phyloP scores from a whole-genome alignment of 2,888 invertebrate species.

The Sphaerophoria taeniata region DNA sequence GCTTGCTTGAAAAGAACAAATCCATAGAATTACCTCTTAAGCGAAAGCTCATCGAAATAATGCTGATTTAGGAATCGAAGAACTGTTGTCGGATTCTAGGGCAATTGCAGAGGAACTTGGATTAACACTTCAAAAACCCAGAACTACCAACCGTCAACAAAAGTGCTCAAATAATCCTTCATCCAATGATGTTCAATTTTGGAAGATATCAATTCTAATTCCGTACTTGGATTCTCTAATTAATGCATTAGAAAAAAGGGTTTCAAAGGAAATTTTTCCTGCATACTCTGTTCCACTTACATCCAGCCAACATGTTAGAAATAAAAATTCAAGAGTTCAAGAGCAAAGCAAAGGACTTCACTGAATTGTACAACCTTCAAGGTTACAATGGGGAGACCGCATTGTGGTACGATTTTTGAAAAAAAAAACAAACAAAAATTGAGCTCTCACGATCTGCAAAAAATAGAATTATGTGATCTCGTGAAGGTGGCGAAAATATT shows the following conservation, averaged over 20 bases:
- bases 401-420: not conserved
- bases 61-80: not conserved
- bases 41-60: not conserved
- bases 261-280: not conserved
- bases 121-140: not conserved
- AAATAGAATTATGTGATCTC: not conserved
- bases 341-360: not conserved
- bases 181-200: constrained; percentile 10
- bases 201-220: constrained; percentile 1
- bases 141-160: not conserved
- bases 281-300: not conserved
- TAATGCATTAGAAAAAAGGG: not conserved
- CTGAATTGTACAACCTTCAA: not conserved
- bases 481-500: not conserved
- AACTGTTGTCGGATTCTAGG: not conserved
- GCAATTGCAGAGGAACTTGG: not conserved
- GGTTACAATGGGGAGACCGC: not conserved
- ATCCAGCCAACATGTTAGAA: constrained; percentile 11
- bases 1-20: not conserved
- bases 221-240: constrained; percentile 10
- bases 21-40: too few relatives aligned
- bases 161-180: constrained; percentile 4
- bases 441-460: not conserved
- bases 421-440: not conserved
- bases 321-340: not conserved